A percentile compares a stretch with the other conserved stretches of the same genome.
These are phyloP conservation scores for Scaptomyza pallida DNA, from an alignment of 1,140 invertebrate species.

Conservation along the genomic window DNA sequence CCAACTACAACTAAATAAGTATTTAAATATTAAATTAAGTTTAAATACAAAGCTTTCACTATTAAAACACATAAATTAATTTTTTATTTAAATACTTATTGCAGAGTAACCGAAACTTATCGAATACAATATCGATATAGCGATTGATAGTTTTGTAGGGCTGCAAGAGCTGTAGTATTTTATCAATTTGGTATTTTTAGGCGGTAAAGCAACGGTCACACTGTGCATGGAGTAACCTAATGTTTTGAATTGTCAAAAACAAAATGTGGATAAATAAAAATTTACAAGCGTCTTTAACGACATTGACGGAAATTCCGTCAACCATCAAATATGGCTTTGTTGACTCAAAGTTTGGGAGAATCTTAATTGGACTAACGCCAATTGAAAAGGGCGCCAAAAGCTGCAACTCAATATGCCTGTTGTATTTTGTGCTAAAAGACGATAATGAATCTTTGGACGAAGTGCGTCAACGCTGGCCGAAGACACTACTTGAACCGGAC, in stretches of 20 bases:
- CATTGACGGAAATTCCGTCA: slow-evolving; percentile 13
- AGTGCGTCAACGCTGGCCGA: slow-evolving; percentile 51
- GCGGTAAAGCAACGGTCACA: not conserved
- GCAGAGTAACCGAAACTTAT: not conserved
- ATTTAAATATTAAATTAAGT: too few species aligned
- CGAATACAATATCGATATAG: not conserved
- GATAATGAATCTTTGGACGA: slow-evolving; percentile 30
- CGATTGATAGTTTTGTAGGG: not conserved
- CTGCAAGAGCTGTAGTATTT: not conserved
- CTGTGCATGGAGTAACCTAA: not conserved
- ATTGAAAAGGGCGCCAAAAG: slow-evolving; percentile 15
- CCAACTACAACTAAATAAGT: too few species aligned
- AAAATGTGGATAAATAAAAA: slow-evolving; percentile 48
- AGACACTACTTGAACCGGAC: slow-evolving; percentile 30
- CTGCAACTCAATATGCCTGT: slow-evolving; percentile 42
- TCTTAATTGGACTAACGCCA: slow-evolving; percentile 45
- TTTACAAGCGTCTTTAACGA: slow-evolving; percentile 18
- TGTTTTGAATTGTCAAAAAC: not conserved
- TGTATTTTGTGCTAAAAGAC: slow-evolving; percentile 51
- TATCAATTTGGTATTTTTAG: not conserved
- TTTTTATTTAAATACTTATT: not conserved
- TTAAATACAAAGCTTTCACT: too few species aligned
- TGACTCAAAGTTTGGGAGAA: slow-evolving; percentile 49
- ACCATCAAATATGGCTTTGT: slow-evolving; percentile 37
- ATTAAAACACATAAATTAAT: not conserved